phyloP scores from a whole-genome alignment of 2,797 vertebrate species.

The Bradypodion pumilum region DNA sequence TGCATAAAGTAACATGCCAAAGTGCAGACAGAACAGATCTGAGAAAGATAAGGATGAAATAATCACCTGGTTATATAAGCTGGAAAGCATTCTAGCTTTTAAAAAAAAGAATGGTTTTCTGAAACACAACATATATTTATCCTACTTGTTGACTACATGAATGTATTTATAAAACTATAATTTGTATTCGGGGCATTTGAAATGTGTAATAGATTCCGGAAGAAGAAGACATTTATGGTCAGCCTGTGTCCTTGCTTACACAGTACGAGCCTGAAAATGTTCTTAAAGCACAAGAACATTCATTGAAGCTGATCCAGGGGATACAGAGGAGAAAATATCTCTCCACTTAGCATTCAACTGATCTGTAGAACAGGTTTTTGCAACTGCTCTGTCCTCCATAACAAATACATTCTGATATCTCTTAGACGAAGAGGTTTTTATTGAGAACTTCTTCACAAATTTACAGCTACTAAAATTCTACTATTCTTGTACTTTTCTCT shows the following conservation, averaged over 20 bases:
- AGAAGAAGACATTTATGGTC: slow-evolving; percentile 45
- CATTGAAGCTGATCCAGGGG: too few relatives aligned
- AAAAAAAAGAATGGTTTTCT: slow-evolving; percentile 48
- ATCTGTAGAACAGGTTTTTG: too few relatives aligned
- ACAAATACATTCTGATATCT: too few relatives aligned
- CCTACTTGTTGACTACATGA: slow-evolving; percentile 53
- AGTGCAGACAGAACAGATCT: slow-evolving; percentile 43
- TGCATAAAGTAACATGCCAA: slow-evolving; percentile 51
- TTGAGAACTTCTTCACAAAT: too few relatives aligned
- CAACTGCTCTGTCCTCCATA: too few relatives aligned
- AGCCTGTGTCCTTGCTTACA: slow-evolving; percentile 49
- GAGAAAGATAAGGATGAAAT: slow-evolving; percentile 51
- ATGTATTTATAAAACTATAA: slow-evolving; percentile 53
- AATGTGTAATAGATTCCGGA: slow-evolving; percentile 50
- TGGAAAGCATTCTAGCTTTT: slow-evolving; percentile 37
- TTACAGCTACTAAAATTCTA: too few relatives aligned
- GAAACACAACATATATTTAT: slow-evolving; percentile 54
- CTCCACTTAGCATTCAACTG: too few relatives aligned
- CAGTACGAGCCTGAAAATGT: slow-evolving; percentile 9
- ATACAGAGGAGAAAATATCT: too few relatives aligned
- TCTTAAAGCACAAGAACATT: not conserved
- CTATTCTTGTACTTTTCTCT: too few relatives aligned
- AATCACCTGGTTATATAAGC: slow-evolving; percentile 19
- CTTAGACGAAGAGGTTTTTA: too few relatives aligned
- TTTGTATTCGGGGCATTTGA: slow-evolving; percentile 56